Evolutionary conservation across 2,888 invertebrate genomes (phyloP), one percentile per base, ranked within the genome.

Genomic region (Graphium colonna): DNA sequence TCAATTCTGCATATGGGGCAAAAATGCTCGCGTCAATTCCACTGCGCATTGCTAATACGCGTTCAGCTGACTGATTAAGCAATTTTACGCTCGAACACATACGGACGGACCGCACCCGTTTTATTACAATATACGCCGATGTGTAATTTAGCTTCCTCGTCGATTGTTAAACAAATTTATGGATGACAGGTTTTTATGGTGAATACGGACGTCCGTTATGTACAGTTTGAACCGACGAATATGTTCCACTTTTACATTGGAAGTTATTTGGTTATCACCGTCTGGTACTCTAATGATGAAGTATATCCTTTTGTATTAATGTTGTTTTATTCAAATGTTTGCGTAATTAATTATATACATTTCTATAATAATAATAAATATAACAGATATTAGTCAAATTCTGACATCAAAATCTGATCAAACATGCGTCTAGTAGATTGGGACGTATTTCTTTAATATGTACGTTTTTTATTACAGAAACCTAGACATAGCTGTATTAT

Each of bases 61-160:
- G 75, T 76, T 84, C 86, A 85, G 82, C 72, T 76, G 81, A 82
- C 65, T 85, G 88, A 84, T 84, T 86, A 80, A 80, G 81, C 88
- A 85, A 88, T 89, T 88, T 80, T 73, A 66, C 79, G 86, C 78
- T 77, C 72, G 79, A 82, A 63, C 77, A 75, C 71, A 68, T 76
- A 60, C 62, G 67, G 64, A 67, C 74, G 73, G 68, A 72, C 75
- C 67, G 71, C 68, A 67, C 71, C 71, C 71, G 77, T 84, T 84
- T 87, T 77, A 86, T 88, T 86, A 85, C 69, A 81, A 84, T 82
- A 77, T 73, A 48, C 72, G 69, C 80, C 79, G 79, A 81, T 83
- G 79, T 77, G 77, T 81, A 80, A 85, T 84, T 86, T 82, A 78
- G 73, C 75, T 80, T 84, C 79, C 82, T 75, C 60, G 56, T 58